Evolutionary conservation across 2,888 invertebrate genomes (phyloP), one percentile per base, ranked within the genome.

Genomic region (Phytoseiulus persimilis): DNA sequence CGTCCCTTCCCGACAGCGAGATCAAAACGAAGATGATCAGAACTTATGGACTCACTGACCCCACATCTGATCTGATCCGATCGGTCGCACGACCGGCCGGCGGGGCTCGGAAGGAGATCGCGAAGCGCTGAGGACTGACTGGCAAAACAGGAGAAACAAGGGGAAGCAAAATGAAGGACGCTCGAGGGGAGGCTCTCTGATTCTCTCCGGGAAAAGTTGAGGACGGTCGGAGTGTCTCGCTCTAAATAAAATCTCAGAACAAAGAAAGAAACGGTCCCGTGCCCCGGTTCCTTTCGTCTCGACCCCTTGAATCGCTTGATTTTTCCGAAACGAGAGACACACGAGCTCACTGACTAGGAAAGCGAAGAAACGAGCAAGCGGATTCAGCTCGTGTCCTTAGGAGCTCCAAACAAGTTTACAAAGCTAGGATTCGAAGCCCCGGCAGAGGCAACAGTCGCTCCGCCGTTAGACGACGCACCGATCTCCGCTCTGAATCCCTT

Each of bases 31-130:
- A 65, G 65, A 65, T 65, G 65, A 65, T 65, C 65, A 65, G 65
- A 65, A 65, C 65, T 65, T 65, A 65, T 65, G 65, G 65, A 65
- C 65, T 65, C 65, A 65, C 65, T 65, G 65, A 65, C 65, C 65
- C 65, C 65, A 65, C 65, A 65, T 65, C 39, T 39, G 39, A 65
- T 65, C 39, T 39, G 39, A 39, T 39, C 65, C 65, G 65, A 65
- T 65, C 65, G 65, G 65, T 18, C 65, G 65, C 65, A 46, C 46
- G 14, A 46, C 65, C 65, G 65, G 28, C 14, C 65, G 65, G 5
- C 5, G 39, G 39, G 39, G 18, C 18, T 65, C 18, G 1, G 65
- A 18, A 14, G 65, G 18, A 18, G 65, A 65, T 3, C n/a, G n/a
- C n/a, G 39, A 23, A 65, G 65, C 5, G 65, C 18, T 28, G 65